Evolutionary conservation across 2,797 vertebrate genomes (phyloP).

Genomic region (Tokudaia muenninki): DNA sequence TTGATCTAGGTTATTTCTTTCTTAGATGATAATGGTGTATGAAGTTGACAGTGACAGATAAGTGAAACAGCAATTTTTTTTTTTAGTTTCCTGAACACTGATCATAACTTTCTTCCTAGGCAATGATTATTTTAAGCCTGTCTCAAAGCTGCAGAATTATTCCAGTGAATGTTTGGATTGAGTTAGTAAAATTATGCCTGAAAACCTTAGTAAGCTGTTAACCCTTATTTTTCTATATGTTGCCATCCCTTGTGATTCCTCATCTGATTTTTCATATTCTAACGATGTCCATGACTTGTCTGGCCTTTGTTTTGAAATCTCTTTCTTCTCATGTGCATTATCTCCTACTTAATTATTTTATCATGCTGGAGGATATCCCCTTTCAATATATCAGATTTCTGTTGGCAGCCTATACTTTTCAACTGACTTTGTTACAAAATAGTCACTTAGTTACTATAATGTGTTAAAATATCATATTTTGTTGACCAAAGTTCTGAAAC

Average conservation of each 20-base stretch:
- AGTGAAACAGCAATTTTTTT: not conserved
- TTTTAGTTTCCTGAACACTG: not conserved
- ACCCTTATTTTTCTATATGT: not conserved
- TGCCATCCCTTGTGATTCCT: not conserved
- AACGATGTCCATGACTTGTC: not conserved
- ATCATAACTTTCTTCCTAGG: not conserved
- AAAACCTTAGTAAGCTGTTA: not conserved
- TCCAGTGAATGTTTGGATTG: not conserved
- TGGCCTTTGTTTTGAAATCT: slow-evolving; percentile 4
- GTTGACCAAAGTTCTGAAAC: not conserved
- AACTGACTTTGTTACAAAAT: not conserved
- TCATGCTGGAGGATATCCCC: not conserved
- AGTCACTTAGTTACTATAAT: not conserved
- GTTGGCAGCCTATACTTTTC: not conserved
- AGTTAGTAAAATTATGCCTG: not conserved
- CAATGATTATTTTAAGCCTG: not conserved
- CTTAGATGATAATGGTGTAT: not conserved
- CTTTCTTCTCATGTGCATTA: not conserved
- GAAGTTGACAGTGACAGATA: not conserved
- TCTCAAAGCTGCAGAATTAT: not conserved
- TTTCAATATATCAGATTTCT: not conserved
- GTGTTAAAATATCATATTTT: not conserved
- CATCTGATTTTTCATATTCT: not conserved
- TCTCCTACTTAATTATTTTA: not conserved
- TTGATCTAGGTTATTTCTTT: not conserved